These are phyloP conservation scores for Aricia agestis DNA, from an alignment of 1,140 invertebrate species.

Conservation along the genomic window DNA sequence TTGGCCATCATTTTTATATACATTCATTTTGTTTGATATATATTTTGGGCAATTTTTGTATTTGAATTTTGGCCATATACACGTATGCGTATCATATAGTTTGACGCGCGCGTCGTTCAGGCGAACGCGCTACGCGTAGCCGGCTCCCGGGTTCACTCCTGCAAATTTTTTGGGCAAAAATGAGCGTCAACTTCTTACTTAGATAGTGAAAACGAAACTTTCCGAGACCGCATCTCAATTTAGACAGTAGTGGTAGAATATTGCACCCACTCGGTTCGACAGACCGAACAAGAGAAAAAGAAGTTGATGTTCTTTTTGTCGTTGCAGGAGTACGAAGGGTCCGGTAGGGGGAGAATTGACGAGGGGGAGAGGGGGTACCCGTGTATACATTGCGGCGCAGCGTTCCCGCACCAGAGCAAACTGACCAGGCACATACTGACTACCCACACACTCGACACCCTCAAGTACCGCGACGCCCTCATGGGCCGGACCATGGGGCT, in stretches of 20 bases:
- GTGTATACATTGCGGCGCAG: conserved; percentile 91
- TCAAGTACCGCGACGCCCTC: conserved; percentile 88
- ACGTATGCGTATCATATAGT: conserved; percentile 53
- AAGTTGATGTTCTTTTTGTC: conserved; percentile 95
- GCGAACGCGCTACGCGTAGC: conserved; percentile 69
- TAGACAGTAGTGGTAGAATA: conserved; percentile 72
- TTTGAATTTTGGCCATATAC: conserved; percentile 70
- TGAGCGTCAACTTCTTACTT: conserved; percentile 96
- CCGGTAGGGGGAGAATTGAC: conserved; percentile 71
- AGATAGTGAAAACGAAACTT: conserved; percentile 69
- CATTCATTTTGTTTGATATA: conserved; percentile 73
- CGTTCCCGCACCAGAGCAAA: conserved; percentile 92
- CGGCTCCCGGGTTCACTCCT: conserved; percentile 68
- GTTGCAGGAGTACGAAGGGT: conserved; percentile 91
- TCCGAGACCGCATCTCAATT: conserved; percentile 70
- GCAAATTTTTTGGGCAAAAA: conserved; percentile 87
- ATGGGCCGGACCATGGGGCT: conserved; percentile 71
- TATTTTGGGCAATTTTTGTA: conserved; percentile 67
- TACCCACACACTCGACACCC: conserved; percentile 89
- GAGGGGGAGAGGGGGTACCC: conserved; percentile 78
- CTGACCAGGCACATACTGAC: conserved; percentile 90
- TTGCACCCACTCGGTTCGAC: conserved; percentile 66
- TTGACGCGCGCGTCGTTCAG: conserved; percentile 65
- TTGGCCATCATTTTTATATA: conserved; percentile 85
- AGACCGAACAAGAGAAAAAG: conserved; percentile 78